phyloP scores from a whole-genome alignment of 92 coral and sea anemone species.

The Nematostella vectensis region DNA sequence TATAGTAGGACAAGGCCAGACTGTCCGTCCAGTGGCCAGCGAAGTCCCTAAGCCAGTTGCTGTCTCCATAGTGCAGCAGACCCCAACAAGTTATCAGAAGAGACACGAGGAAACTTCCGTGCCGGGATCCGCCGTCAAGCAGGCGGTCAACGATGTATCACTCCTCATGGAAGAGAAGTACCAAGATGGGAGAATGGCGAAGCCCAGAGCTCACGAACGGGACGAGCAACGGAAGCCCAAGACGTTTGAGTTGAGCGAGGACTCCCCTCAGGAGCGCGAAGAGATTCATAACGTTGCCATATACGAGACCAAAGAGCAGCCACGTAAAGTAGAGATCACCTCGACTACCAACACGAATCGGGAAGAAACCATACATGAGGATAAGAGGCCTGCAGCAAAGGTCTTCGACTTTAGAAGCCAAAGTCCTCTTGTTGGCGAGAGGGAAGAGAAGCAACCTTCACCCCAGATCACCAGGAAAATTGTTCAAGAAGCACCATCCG shows the following conservation, averaged over 20 bases:
- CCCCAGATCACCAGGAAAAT: background rate
- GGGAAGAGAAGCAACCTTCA: background rate
- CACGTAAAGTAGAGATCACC: background rate
- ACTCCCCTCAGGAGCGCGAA: background rate
- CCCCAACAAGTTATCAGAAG: background rate
- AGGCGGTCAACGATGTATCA: conserved; percentile 2
- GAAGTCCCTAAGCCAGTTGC: conserved; percentile 10
- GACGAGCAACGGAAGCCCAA: background rate
- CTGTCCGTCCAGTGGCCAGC: conserved; percentile 15
- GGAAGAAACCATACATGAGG: background rate
- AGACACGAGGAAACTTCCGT: background rate
- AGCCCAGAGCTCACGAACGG: background rate
- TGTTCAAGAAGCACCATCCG: background rate
- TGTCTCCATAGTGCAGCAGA: background rate
- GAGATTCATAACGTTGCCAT: no score
- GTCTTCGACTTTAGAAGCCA: conserved; percentile 17
- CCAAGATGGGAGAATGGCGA: background rate
- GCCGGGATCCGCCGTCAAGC: background rate
- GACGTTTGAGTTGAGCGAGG: conserved; percentile 1
- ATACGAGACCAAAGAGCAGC: background rate
- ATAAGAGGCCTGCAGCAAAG: conserved; percentile 8
- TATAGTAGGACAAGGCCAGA: conserved; percentile 20
- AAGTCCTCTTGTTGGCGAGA: background rate
- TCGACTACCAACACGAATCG: background rate
- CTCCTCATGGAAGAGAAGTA: background rate